Evolutionary conservation across 2,888 invertebrate species (phyloP).

Genomic region (Temnothorax rugatulus): DNA sequence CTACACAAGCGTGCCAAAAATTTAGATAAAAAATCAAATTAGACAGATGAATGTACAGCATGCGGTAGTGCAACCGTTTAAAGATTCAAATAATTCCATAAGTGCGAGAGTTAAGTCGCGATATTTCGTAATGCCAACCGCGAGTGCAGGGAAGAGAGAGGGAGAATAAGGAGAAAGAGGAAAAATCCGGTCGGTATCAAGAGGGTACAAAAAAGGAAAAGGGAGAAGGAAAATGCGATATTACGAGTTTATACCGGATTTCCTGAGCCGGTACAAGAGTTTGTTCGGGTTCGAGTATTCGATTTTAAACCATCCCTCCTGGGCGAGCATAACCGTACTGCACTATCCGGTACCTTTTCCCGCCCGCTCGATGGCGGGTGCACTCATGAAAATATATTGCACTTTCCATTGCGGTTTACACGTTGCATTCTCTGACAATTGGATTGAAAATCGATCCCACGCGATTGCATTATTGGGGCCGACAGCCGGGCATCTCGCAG

Average conservation of each 20-base stretch:
- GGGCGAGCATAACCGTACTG: slow-evolving; percentile 62
- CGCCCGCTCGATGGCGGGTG: slow-evolving; percentile 60
- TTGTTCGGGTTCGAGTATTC: slow-evolving; percentile 74
- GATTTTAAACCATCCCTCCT: slow-evolving; percentile 75
- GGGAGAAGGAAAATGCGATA: slow-evolving; percentile 66
- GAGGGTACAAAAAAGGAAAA: slow-evolving; percentile 23
- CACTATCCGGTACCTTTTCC: slow-evolving; percentile 67
- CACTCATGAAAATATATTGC: slow-evolving; percentile 84
- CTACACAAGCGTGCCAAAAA: neutral
- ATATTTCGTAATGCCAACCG: slow-evolving; percentile 18
- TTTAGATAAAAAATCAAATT: neutral
- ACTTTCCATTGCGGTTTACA: slow-evolving; percentile 80
- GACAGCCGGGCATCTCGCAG: slow-evolving; percentile 59
- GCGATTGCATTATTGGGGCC: slow-evolving; percentile 77
- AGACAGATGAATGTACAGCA: neutral
- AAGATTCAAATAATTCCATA: slow-evolving; percentile 30
- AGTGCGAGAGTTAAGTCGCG: neutral
- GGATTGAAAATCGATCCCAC: slow-evolving; percentile 84
- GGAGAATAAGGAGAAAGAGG: slow-evolving; percentile 36
- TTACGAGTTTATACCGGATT: slow-evolving; percentile 78
- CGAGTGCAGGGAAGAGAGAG: neutral
- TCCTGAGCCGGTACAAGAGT: slow-evolving; percentile 70
- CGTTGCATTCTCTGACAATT: slow-evolving; percentile 83
- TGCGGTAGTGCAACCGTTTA: neutral
- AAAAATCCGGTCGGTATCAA: slow-evolving; percentile 51